phyloP scores from a whole-genome alignment of 2,113 vertebrate species.

The Australoheros scitulus region DNA sequence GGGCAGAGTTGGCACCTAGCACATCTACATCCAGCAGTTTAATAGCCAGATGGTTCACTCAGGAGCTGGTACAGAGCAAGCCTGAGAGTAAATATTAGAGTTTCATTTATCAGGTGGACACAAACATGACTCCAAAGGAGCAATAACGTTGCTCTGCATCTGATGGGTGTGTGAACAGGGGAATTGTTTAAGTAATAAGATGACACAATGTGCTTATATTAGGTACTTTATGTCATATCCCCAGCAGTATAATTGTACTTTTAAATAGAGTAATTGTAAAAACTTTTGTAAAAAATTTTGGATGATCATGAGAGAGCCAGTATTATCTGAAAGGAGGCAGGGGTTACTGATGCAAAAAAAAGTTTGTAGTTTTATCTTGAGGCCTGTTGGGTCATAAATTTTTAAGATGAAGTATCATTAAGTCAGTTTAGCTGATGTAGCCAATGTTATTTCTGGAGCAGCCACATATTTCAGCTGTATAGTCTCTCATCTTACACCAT shows the following conservation, averaged over 20 bases:
- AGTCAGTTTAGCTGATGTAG: slow-evolving; percentile 31
- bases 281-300: neutral
- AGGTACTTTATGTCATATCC: neutral
- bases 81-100: slow-evolving; percentile 13
- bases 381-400: slow-evolving; percentile 24
- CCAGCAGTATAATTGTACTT: neutral
- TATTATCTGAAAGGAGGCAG: neutral
- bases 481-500: slow-evolving; percentile 25
- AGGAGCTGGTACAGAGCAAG: neutral
- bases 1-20: neutral
- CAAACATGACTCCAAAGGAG: neutral
- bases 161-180: neutral
- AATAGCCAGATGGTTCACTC: neutral
- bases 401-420: slow-evolving; percentile 41
- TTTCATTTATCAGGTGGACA: neutral
- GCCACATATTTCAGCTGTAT: slow-evolving; percentile 6
- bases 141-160: neutral
- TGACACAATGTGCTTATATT: neutral
- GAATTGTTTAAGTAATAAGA: neutral
- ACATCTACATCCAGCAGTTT: neutral
- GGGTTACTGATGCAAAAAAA: slow-evolving; percentile 9
- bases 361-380: slow-evolving; percentile 24
- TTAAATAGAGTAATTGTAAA: neutral
- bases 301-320: neutral
- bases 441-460: slow-evolving; percentile 29